phyloP scores from a whole-genome alignment of 2,113 vertebrate genomes.

The Eonycteris spelaea region DNA sequence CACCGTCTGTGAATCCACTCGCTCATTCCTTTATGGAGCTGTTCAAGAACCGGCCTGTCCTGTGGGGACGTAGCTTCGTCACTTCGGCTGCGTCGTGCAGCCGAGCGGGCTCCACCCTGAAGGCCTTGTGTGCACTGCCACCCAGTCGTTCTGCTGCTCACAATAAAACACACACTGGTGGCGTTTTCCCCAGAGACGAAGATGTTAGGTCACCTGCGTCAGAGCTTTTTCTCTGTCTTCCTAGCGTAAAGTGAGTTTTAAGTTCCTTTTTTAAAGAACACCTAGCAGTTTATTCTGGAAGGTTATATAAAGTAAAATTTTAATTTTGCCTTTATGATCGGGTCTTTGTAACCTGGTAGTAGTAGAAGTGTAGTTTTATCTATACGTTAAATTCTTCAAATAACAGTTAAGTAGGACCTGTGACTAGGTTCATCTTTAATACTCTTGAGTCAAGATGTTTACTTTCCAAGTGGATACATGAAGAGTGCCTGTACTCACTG shows the following conservation, averaged over 20 bases:
- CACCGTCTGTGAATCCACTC: background rate
- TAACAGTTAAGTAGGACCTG: background rate
- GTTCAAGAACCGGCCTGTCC: background rate
- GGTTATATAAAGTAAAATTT: background rate
- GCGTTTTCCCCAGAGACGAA: background rate
- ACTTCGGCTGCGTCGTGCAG: rapidly evolving
- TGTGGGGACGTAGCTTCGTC: rapidly evolving
- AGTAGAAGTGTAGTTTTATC: background rate
- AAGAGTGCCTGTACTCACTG: too few species aligned
- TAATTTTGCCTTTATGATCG: background rate
- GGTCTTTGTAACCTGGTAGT: background rate
- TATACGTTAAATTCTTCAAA: background rate
- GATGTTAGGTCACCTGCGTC: background rate
- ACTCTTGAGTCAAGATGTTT: background rate
- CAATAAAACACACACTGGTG: too few species aligned
- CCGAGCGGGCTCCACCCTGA: rapidly evolving
- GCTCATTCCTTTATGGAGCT: background rate
- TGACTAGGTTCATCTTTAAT: background rate
- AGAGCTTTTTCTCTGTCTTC: background rate
- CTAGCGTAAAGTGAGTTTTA: background rate
- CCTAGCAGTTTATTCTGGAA: background rate
- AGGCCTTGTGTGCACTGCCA: rapidly evolving
- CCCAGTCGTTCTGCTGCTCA: background rate
- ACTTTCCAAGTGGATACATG: background rate
- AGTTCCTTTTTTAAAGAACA: background rate